Evolutionary conservation across 2,888 invertebrate genomes (phyloP).

Genomic region (Eubasilissa splendida): DNA sequence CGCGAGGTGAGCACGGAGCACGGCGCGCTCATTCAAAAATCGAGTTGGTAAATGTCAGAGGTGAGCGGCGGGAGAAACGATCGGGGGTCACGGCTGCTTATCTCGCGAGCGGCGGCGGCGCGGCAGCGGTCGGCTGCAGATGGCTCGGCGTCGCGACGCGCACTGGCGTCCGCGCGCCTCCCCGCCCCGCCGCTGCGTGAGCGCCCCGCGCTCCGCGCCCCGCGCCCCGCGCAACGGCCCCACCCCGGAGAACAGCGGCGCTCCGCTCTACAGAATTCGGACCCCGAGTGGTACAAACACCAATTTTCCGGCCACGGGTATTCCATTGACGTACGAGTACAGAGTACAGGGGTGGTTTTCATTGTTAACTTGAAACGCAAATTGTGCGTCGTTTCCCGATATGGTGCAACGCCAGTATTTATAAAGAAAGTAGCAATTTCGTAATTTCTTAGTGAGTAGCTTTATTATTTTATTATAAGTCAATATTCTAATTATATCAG

Average conservation of each 20-base stretch:
- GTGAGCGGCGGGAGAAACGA: constrained; percentile 1
- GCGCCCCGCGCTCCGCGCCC: not conserved
- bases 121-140: constrained; percentile 19
- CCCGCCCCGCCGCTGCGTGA: not conserved
- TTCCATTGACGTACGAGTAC: constrained; percentile 27
- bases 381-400: too few species aligned
- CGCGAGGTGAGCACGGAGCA: not conserved
- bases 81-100: constrained; percentile 29
- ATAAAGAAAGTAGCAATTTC: too few species aligned
- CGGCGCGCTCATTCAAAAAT: not conserved
- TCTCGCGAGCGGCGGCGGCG: constrained; percentile 36
- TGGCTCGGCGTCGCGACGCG: constrained; percentile 52
- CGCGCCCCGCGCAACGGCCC: constrained; percentile 18
- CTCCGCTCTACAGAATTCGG: constrained; percentile 32
- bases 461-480: too few species aligned
- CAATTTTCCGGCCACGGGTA: constrained; percentile 36
- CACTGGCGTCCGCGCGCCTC: constrained; percentile 46
- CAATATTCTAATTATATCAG: too few species aligned
- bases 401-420: too few species aligned
- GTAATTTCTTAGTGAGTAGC: too few species aligned
- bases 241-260: constrained; percentile 1
- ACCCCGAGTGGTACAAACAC: constrained; percentile 31
- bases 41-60: not conserved
- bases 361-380: not conserved
- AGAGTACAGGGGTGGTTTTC: not conserved